Conservation (phyloP, 2,113 vertebrate genomes). For the Spilogale gracilis region DNA sequence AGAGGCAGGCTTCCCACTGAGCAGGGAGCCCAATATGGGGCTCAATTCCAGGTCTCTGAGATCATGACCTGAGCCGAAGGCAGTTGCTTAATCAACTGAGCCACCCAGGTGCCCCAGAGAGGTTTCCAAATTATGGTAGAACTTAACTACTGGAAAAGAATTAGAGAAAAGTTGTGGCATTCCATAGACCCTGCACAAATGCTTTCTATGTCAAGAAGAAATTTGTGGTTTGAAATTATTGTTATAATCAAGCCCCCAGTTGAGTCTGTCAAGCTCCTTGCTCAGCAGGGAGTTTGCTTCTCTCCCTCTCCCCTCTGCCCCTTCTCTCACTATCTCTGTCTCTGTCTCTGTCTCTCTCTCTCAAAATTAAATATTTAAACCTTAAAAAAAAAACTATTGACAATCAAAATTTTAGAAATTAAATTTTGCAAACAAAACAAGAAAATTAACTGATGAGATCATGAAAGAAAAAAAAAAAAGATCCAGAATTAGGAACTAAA, state of each 20-base stretch:
- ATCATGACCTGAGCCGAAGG: too few relatives aligned
- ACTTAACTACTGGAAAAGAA: not conserved
- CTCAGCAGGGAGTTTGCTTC: not conserved
- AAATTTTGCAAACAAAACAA: conserved; percentile 35
- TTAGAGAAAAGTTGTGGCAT: not conserved
- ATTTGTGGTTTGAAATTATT: too few relatives aligned
- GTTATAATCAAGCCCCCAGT: not conserved
- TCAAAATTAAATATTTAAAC: not conserved
- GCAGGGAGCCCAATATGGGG: too few relatives aligned
- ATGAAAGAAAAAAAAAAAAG: conserved; percentile 36
- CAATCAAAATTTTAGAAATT: not conserved
- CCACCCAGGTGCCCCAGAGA: not conserved
- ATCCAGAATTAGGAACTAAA: not conserved
- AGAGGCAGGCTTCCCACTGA: too few relatives aligned
- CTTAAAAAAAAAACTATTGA: not conserved
- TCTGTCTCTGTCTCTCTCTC: not conserved
- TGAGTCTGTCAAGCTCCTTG: not conserved
- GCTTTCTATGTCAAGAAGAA: too few relatives aligned
- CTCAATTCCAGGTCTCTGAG: too few relatives aligned
- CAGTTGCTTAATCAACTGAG: too few relatives aligned
- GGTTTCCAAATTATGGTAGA: not conserved
- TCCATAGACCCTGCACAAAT: not conserved
- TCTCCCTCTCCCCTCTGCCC: not conserved
- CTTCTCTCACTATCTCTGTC: not conserved
- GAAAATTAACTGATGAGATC: not conserved